Evolutionary conservation across 2,797 vertebrate species (phyloP), one percentile per base, ranked within the genome.

Genomic region (Mormyrus proboscirostris): DNA sequence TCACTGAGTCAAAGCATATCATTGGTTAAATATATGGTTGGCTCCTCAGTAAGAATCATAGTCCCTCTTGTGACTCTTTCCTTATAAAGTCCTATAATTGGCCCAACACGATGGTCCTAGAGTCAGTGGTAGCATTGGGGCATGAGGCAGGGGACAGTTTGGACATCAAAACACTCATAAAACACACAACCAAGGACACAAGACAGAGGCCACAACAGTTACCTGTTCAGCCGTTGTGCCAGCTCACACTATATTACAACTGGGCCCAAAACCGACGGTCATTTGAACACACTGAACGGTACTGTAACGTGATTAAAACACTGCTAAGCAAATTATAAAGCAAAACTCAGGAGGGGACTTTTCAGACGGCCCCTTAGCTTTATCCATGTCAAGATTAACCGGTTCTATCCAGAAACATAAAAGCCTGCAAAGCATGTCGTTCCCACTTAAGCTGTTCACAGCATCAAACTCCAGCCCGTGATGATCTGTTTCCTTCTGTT

Each of bases 391-490:
- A 51, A 29, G 49, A 50, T 85, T 51, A 85, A 50, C 83, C 83
- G 83, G 83, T 85, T 85, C 51, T 51, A 51, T 51, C 83, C 83
- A 85, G 83, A 85, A 85, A 85, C 83, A 51, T 29, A 25, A 85
- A 85, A 85, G 83, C 44, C 83, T 47, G 22, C 44, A 50, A 85
- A 85, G 22, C 22, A 25, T 51, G 44, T 85, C 44, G 22, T 50
- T 85, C 49, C n/a, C 83, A 85, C 83, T n/a, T 51, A 50, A 85
- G 83, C 83, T 7, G 49, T 51, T 25, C 83, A 22, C 83, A 14
- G 47, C 49, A 85, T 85, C 83, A 47, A 16, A 47, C 83, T 50
- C 22, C 83, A 50, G 22, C 25, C 44, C 49, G 8, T 51, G 83
- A 51, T 51, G 50, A 85, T 50, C 82, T 51, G 83, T 50, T 85